A percentile compares a stretch with the other conserved stretches of the same genome.
Evolutionary conservation across 2,797 vertebrate species (phyloP).

Genomic region (Ceryle rudis): DNA sequence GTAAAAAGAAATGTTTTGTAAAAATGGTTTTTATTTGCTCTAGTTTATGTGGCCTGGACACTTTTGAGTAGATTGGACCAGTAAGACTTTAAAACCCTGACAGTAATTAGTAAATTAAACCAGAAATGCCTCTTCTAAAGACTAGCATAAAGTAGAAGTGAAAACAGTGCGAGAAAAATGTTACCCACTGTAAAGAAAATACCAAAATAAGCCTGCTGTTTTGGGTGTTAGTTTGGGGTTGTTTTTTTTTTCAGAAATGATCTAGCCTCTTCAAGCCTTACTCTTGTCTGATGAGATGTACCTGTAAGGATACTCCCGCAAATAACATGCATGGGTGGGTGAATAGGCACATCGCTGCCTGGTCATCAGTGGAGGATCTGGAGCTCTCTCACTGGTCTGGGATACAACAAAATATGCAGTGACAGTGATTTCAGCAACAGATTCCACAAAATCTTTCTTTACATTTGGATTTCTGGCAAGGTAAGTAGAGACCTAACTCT

Average conservation of each 20-base stretch:
- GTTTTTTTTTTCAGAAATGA: not conserved
- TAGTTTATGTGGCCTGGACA: not conserved
- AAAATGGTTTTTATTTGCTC: not conserved
- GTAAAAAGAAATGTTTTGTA: not conserved
- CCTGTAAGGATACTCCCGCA: not conserved
- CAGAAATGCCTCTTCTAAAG: not conserved
- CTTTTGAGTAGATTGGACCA: not conserved
- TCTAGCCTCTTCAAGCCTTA: not conserved
- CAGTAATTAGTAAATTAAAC: slow-evolving; percentile 4
- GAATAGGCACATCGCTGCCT: not conserved
- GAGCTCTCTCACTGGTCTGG: not conserved
- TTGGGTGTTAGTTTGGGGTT: not conserved
- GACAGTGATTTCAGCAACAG: not conserved
- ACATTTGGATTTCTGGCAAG: slow-evolving; percentile 34
- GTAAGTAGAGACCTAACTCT: not conserved
- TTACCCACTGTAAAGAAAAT: not conserved
- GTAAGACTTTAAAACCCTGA: not conserved
- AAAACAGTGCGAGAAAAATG: not conserved
- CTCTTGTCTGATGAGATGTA: not conserved
- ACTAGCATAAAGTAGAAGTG: not conserved
- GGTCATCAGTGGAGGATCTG: not conserved
- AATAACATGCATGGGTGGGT: not conserved
- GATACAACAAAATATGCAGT: not conserved
- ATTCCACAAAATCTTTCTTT: not conserved
- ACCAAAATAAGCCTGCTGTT: not conserved